Evolutionary conservation across 2,888 invertebrate species (phyloP), one percentile per base, ranked within the genome.

Genomic region (Parnassius mnemosyne): DNA sequence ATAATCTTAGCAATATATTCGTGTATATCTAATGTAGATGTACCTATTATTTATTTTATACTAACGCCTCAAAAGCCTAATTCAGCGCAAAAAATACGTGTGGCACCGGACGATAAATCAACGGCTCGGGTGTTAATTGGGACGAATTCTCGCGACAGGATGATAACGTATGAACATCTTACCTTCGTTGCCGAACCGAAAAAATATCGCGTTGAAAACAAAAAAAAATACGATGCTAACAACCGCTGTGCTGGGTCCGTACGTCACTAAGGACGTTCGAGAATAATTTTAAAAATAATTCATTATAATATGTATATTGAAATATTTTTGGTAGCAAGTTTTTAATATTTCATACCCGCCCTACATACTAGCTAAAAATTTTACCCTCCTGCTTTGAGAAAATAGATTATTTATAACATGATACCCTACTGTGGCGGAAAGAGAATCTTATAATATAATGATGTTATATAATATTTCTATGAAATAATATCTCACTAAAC

Each of bases 41-140:
- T 84, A 81, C 34, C 34, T 7, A 7, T 34, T 34, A 34, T 34
- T 34, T 34, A 7, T 34, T 34, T 7, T 34, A 7, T 34, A 75
- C 77, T 78, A 77, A 85, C 86, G 83, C 83, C 78, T 83, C 76
- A 73, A 68, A 75, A 68, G 71, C 75, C 79, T 80, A 81, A 85
- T 83, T 81, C 78, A 72, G 76, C 77, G 75, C 84, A 84, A 83
- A 85, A 86, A 85, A 34, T 7, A 84, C 74, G 75, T 75, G 75
- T 78, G 77, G 78, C 81, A 80, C 80, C 78, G 75, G 78, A 63
- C 74, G 73, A 86, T 89, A 89, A 89, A 87, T 89, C 85, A 87
- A 74, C 78, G 71, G 73, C 74, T 68, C 71, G 79, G 79, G 88
- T 89, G 90, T 89, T 89, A 90, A 90, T 90, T 90, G 88, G 89